phyloP scores from a whole-genome alignment of 2,888 invertebrate genomes.

The Mesoligia furuncula region DNA sequence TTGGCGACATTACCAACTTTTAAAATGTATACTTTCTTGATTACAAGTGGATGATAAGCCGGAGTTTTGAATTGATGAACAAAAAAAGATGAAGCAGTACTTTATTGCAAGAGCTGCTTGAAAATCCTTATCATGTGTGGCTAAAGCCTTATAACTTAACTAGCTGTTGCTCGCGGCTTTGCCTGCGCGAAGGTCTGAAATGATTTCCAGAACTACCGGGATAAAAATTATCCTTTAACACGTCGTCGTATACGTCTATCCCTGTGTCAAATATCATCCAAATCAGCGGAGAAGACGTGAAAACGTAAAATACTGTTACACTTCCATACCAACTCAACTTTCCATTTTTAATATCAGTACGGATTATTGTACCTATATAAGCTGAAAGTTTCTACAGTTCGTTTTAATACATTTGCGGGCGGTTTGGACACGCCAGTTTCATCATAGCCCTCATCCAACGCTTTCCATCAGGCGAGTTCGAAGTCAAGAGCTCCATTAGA shows the following conservation, averaged over 20 bases:
- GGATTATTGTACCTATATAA: slow-evolving; percentile 14
- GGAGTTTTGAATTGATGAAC: neutral
- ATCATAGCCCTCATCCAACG: neutral
- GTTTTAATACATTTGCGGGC: neutral
- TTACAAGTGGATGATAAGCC: neutral
- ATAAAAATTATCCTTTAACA: neutral
- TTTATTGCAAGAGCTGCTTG: neutral
- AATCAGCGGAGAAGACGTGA: neutral
- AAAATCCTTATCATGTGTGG: neutral
- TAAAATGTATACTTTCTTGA: too few species aligned
- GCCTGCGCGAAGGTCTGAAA: too few species aligned
- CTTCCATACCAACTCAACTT: neutral
- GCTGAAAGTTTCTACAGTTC: neutral
- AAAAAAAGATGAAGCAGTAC: neutral
- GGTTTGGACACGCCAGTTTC: neutral
- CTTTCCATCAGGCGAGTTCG: neutral
- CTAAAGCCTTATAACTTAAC: neutral
- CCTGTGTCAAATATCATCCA: neutral
- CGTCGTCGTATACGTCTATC: neutral
- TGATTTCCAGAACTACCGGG: neutral
- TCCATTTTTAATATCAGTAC: neutral
- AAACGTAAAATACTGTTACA: neutral
- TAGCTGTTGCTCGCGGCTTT: neutral
- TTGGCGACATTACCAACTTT: too few species aligned
- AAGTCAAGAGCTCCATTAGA: neutral